Base-by-base conservation (phyloP, 2,797 vertebrate species). In the Aphelocoma californica region DNA sequence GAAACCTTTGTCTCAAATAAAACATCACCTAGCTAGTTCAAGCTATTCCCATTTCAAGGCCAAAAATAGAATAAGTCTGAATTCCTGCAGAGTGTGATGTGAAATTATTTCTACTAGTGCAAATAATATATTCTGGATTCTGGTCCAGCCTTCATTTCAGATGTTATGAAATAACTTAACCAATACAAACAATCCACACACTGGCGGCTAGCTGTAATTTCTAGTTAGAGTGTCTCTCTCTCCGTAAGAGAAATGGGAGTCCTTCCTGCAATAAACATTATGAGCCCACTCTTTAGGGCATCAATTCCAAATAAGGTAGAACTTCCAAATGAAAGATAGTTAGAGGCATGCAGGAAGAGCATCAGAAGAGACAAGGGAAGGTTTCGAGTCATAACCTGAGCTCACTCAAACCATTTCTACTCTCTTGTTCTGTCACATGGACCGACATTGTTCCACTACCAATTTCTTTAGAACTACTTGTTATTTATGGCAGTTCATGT, bases 1-100 rank as follows among this genome's bases (percentile, higher is more conserved):
- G 56, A 95, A 90, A 75, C 26, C 44, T 94, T 94, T 93, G 86
- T 92, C 88, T 96, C 93, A 94, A 93, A 93, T 56, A 82, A 93
- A 95, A 84, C 47, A 86, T 70, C 71, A 93, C 66, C 58, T 45
- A 79, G 13, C 36, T 95, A 26, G 1, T 90, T 94, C 86, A 92
- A 93, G 56, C 60, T 77, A 81, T 92, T 92, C 36, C n/a, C 17
- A 2, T 75, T 89, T 92, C 81, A 89, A 80, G 56, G 26, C 66
- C 51, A 2, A 61, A 88, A 93, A 79, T 42, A 90, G 94, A 93
- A 86, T 44, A 90, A 77, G 44, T 50, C 36, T 80, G 88, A 94
- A 91, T 88, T 92, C 85, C 82, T 65, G 60, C 69, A 57, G 83
- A 91, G 75, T 29, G 9, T 40, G 67, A 93, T 64, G 48, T 74